Evolutionary conservation across 2,888 invertebrate genomes (phyloP).

Genomic region (Apodemia mormo): DNA sequence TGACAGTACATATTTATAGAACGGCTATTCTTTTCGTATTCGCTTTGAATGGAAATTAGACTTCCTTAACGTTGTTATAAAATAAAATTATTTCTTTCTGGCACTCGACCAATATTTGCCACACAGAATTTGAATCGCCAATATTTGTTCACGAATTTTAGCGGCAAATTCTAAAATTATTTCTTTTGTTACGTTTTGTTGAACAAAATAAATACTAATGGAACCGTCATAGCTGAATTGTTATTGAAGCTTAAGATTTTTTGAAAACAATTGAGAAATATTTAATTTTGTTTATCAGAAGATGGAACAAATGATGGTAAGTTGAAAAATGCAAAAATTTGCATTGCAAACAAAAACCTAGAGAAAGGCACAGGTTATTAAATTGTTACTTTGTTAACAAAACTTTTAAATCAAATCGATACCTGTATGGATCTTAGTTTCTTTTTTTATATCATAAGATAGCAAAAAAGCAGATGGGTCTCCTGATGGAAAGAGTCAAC

Average conservation of each 20-base stretch:
- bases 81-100: conserved; percentile 22
- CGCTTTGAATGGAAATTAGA: conserved; percentile 5
- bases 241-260: not conserved
- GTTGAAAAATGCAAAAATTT: no score
- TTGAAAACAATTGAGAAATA: not conserved
- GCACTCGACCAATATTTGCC: conserved; percentile 26
- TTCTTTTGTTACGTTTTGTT: not conserved
- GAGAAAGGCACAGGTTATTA: no score
- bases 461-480: no score
- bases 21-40: not conserved
- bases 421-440: no score
- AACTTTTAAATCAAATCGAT: no score
- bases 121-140: conserved; percentile 25
- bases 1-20: not conserved
- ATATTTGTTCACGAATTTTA: conserved; percentile 23
- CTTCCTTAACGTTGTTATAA: conserved; percentile 3
- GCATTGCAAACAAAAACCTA: no score
- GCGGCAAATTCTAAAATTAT: not conserved
- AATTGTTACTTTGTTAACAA: no score
- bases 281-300: not conserved
- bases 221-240: not conserved
- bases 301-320: no score
- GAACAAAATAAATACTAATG: not conserved
- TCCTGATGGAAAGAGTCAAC: no score
- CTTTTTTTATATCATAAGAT: no score